Evolutionary conservation across 2,888 invertebrate genomes (phyloP).

Genomic region (Panzeria rudis): DNA sequence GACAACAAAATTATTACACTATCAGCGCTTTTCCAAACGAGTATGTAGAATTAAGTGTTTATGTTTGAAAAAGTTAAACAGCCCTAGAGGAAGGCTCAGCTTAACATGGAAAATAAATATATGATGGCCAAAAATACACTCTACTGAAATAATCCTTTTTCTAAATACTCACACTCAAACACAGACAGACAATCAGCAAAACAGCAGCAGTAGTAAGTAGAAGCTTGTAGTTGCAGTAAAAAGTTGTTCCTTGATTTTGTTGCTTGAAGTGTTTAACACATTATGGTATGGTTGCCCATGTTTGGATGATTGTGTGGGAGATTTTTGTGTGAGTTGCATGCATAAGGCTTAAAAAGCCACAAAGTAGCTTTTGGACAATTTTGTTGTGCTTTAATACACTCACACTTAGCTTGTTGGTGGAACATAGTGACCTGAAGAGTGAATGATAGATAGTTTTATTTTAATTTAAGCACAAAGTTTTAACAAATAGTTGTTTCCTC

Average conservation of each 20-base stretch:
- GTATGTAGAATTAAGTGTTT: constrained; percentile 68
- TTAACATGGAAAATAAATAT: constrained; percentile 53
- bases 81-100: constrained; percentile 66
- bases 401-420: not conserved
- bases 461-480: not conserved
- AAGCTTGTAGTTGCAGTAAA: constrained; percentile 26
- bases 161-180: constrained; percentile 49
- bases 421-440: not conserved
- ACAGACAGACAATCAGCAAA: not conserved
- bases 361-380: constrained; percentile 80
- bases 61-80: constrained; percentile 70
- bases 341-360: constrained; percentile 78
- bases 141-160: constrained; percentile 59
- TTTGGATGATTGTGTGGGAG: constrained; percentile 55
- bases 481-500: too few relatives aligned
- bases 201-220: not conserved
- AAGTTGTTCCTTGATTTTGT: constrained; percentile 60
- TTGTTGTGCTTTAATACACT: constrained; percentile 66
- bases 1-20: constrained; percentile 58
- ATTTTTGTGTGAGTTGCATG: constrained; percentile 51
- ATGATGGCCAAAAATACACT: constrained; percentile 56
- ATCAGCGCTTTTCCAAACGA: constrained; percentile 37
- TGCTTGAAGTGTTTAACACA: constrained; percentile 25
- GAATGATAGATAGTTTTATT: not conserved
- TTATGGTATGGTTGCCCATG: constrained; percentile 42